Evolutionary conservation across 2,888 invertebrate species (phyloP).

Genomic region (Eupeodes luniger): DNA sequence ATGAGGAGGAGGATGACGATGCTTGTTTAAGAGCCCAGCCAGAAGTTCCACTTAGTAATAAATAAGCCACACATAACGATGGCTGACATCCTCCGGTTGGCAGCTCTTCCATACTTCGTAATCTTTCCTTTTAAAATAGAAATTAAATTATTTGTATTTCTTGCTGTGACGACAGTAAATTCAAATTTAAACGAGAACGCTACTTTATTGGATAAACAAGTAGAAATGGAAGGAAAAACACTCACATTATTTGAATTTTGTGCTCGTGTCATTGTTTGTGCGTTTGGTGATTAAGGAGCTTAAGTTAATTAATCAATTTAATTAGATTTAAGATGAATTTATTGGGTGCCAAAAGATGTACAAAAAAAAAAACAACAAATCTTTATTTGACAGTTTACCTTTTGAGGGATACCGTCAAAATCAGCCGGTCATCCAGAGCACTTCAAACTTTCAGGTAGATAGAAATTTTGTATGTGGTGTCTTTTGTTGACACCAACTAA

Average conservation of each 20-base stretch:
- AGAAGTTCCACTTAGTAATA: conserved; percentile 75
- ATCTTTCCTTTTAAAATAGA: conserved; percentile 39
- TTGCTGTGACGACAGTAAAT: conserved; percentile 18
- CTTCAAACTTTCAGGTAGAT: conserved; percentile 10
- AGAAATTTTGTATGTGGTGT: neutral
- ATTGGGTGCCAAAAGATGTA: neutral
- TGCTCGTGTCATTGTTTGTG: conserved; percentile 36
- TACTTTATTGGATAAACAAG: conserved; percentile 7
- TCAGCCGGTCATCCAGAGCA: conserved; percentile 15
- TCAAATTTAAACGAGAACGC: conserved; percentile 6
- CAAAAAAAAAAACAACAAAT: conserved; percentile 44
- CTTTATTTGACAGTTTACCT: conserved; percentile 13
- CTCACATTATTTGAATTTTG: conserved; percentile 37
- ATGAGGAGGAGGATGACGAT: conserved; percentile 13
- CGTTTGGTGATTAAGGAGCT: neutral
- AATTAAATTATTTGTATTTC: neutral
- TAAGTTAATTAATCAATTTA: neutral
- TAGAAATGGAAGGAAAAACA: neutral
- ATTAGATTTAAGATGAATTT: neutral
- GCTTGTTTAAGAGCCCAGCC: conserved; percentile 74
- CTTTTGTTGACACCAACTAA: too few species aligned
- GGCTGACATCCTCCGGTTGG: conserved; percentile 50
- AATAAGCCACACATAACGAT: conserved; percentile 74
- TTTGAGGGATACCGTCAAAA: conserved; percentile 12
- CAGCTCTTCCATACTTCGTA: conserved; percentile 52